Conservation (phyloP, 1,140 invertebrate genomes). For the Temnothorax longispinosus region DNA sequence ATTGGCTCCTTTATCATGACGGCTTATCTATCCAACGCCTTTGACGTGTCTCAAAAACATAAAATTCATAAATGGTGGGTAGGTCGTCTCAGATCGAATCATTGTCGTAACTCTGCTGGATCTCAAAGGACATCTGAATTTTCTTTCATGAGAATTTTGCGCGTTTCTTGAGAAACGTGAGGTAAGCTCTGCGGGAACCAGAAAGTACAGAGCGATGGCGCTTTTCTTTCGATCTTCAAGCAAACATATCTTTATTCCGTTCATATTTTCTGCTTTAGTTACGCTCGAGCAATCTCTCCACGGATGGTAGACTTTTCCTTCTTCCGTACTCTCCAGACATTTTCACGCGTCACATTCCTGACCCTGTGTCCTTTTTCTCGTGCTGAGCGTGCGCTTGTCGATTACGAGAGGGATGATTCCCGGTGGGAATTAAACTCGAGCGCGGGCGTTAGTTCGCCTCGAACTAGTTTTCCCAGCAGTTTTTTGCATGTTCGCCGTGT, state of each 20-base stretch:
- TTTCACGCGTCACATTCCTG: conserved; percentile 23
- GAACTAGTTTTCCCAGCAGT: conserved; percentile 32
- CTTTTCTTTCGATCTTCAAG: conserved; percentile 30
- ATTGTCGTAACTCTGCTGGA: conserved; percentile 37
- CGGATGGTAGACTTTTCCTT: not conserved
- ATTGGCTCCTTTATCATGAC: not conserved
- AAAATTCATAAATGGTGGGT: conserved; percentile 38
- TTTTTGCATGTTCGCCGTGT: conserved; percentile 19
- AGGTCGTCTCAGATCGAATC: conserved; percentile 11
- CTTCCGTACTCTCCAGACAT: conserved; percentile 29
- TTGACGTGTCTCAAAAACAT: not conserved
- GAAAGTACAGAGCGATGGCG: not conserved
- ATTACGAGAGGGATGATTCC: conserved; percentile 56
- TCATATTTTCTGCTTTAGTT: conserved; percentile 50
- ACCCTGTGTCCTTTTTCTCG: conserved; percentile 24
- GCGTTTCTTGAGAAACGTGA: not conserved
- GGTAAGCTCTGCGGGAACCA: not conserved
- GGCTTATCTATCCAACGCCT: not conserved
- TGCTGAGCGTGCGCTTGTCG: conserved; percentile 26
- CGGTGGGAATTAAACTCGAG: conserved; percentile 36
- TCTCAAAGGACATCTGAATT: conserved; percentile 53
- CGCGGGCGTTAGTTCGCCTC: conserved; percentile 20
- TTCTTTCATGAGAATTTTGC: conserved; percentile 58
- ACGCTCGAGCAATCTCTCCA: not conserved
- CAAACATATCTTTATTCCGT: conserved; percentile 56